These are phyloP conservation scores for Mionectes macconnelli DNA, from an alignment of 2,113 vertebrate genomes.

Conservation along the genomic window DNA sequence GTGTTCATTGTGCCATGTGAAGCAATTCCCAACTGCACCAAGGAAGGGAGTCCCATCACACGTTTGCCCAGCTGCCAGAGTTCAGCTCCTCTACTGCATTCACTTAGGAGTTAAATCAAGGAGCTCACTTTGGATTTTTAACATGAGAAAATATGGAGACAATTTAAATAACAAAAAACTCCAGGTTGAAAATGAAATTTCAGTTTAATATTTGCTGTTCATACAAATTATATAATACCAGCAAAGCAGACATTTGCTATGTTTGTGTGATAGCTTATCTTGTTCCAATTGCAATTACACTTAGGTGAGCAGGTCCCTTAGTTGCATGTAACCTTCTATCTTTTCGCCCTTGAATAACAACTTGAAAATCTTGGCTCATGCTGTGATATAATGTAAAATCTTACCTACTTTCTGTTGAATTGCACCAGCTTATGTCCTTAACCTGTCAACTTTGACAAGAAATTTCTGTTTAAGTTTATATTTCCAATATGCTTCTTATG, in stretches of 20 bases:
- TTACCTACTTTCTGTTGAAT: slow-evolving; percentile 44
- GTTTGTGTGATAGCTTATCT: slow-evolving; percentile 1
- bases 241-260: not conserved
- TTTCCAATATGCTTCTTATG: not conserved
- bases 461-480: slow-evolving; percentile 3
- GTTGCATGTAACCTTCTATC: not conserved
- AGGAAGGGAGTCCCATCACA: not conserved
- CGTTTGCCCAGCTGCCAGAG: not conserved
- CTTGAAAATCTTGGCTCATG: slow-evolving; percentile 17
- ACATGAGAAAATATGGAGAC: not conserved
- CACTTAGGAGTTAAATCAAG: not conserved
- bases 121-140: not conserved
- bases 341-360: slow-evolving; percentile 26
- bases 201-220: not conserved
- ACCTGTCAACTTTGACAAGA: slow-evolving; percentile 11
- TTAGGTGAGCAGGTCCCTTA: slow-evolving; percentile 3
- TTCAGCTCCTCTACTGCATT: not conserved
- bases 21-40: not conserved
- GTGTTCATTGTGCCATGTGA: not conserved
- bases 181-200: not conserved
- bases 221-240: not conserved
- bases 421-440: slow-evolving; percentile 20
- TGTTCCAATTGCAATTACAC: not conserved
- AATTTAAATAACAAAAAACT: not conserved
- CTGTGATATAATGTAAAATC: slow-evolving; percentile 10